Evolutionary conservation across 2,888 invertebrate genomes (phyloP), one percentile per base, ranked within the genome.

Genomic region (Mayetiola destructor): DNA sequence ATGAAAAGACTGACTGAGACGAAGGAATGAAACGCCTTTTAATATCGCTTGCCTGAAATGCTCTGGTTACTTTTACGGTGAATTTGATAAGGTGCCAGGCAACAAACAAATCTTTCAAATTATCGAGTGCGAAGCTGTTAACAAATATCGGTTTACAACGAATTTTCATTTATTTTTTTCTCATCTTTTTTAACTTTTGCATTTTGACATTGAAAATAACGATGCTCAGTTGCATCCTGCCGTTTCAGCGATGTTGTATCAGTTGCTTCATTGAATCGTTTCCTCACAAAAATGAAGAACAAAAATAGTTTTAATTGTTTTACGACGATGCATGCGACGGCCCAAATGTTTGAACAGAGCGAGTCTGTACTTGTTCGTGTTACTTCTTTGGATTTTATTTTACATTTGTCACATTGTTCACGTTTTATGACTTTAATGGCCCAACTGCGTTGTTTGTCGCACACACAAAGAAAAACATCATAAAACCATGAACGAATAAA

Each of bases 1-100:
- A 16, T n/a, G 10, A 39, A 18, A 5, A 16, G 27, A 48, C 27
- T 4, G 48, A 42, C n/a, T 3, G 10, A 42, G 23, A 42, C 9
- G 23, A 42, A 42, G 23, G 2, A 23, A 21, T 10, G 18, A 39
- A n/a, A 48, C 48, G 48, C 48, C 48, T 48, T 48, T 48, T 48
- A 27, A 27, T 48, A 48, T 16, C 48, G 27, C 48, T 48, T 48
- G 16, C 48, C n/a, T 16, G 48, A 27, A 48, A 48, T 48, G 48
- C 18, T 48, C n/a, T n/a, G n/a, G n/a, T n/a, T 48, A 23, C n/a
- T 48, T 48, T 48, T 27, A 48, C 48, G 48, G 48, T 48, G 27
- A 48, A 48, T 48, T 48, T 27, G 48, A 48, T 48, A 48, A 48
- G 48, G 48, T 48, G 48, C 48, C 27, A 48, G 27, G 27, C n/a